Base-by-base conservation (phyloP, 2,113 vertebrate genomes). In the Thamnophis sirtalis region DNA sequence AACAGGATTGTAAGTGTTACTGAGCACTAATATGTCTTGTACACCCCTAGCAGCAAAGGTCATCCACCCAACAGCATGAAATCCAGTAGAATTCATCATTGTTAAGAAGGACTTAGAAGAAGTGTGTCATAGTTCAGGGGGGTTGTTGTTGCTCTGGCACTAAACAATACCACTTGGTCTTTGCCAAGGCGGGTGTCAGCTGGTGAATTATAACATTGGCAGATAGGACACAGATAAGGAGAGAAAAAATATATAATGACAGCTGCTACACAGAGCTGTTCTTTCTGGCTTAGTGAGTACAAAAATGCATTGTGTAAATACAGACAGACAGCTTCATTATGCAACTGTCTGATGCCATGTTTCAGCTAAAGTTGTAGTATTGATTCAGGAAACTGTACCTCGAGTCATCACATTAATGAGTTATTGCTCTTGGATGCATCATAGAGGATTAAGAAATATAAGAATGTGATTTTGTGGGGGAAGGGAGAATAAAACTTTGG, bases 251-350 rank as follows among this genome's bases (percentile, higher is more conserved):
- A 80, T 80, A 98, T 96, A 97, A 97, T 97, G 97, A 97, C 98
- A 98, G 98, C 97, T 98, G 98, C 96, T 97, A 96, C 95, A 98
- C 97, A 98, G 96, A 98, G 97, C 96, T 97, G 94, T 96, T 97
- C 98, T 98, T 98, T 98, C 98, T 98, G 97, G 96, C 96, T 96
- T 96, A 96, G 95, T 96, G 95, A 97, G 97, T 97, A 98, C 97
- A 98, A 96, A 97, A 98, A 97, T 97, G 97, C 96, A 97, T 97
- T 97, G 97, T 97, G 95, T 95, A 96, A 97, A 97, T 97, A 98
- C 97, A 98, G 98, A 98, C 97, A 97, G 97, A 97, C 96, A 98
- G 96, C 97, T 98, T 98, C 96, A 98, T 98, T 97, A 98, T 97
- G 95, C 97, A 96, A 97, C 97, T 97, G 97, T 98, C 98, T 97